Conservation (phyloP, 1,140 invertebrate genomes). For the Tetranychus cinnabarinus region DNA sequence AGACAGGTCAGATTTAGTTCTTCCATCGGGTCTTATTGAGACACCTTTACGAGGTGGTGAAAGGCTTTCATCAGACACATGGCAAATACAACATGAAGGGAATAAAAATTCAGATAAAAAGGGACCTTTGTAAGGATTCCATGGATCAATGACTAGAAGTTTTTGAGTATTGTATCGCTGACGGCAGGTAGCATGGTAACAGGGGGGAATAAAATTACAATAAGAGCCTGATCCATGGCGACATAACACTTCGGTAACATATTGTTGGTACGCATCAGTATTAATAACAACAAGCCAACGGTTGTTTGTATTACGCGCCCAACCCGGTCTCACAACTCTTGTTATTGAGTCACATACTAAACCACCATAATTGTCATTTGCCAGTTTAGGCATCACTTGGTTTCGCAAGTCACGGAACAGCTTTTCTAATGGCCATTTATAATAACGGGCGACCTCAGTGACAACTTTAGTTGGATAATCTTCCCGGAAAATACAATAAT, state of each 20-base stretch:
- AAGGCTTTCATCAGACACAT: conserved; percentile 8
- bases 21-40: too few species aligned
- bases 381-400: conserved; percentile 13
- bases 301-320: conserved; percentile 16
- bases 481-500: conserved; percentile 14
- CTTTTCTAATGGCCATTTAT: conserved; percentile 16
- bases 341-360: conserved; percentile 17
- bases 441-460: conserved; percentile 12
- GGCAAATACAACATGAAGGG: conserved; percentile 16
- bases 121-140: conserved; percentile 15
- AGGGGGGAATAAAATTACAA: conserved; percentile 17
- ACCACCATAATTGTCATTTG: conserved; percentile 12
- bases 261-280: conserved; percentile 15
- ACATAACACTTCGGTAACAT: conserved; percentile 16
- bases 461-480: conserved; percentile 14
- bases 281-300: conserved; percentile 16
- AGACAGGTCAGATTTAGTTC: too few species aligned
- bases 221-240: conserved; percentile 9
- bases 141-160: conserved; percentile 15
- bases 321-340: conserved; percentile 14
- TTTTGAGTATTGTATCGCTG: conserved; percentile 17
- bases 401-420: conserved; percentile 13
- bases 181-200: conserved; percentile 14
- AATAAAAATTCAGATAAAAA: conserved; percentile 17
- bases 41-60: too few species aligned